Evolutionary conservation across 2,797 vertebrate species (phyloP), one percentile per base, ranked within the genome.

Genomic region (Avahi laniger): DNA sequence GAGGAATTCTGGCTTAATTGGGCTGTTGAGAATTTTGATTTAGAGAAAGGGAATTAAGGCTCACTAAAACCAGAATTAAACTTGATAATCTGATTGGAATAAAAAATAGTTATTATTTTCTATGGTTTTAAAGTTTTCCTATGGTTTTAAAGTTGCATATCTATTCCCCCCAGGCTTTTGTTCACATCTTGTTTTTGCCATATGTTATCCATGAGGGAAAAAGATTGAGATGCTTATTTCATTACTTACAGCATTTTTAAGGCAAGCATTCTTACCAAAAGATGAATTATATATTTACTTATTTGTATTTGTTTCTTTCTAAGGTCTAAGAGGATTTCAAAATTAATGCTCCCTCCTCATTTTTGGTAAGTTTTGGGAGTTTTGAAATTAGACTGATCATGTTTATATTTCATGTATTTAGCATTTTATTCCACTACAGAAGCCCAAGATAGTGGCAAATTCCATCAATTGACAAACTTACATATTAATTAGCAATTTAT

Each of bases 281-380:
- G 4, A 2, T 63, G 15, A 91, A 35, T 33, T 52, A 0, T 38
- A 1, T 85, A 72, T 72, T 54, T 88, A 90, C 82, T 85, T 95
- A 75, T 12, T 35, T 63, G 3, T 24, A 69, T 91, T 89, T 91
- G 33, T 72, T 86, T 86, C 46, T 48, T 85, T 96, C 96, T 88
- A 93, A 97, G 96, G 92, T 92, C 83, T 97, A 96, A 98, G 50
- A 95, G 26, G 85, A 97, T 96, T 96, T 93, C 63, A 75, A 61
- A 61, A 15, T 91, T 85, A 83, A 82, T 72, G 7, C 4, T 30
- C 13, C 24, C 18, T 85, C 20, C 41, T 95, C 4, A 69, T 18
- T 88, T 96, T 95, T 96, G 97, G 97, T 97, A 96, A 97, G 97
- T 75, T 79, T 84, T 18, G 15, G 18, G 54, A 69, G 5, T 75